Base-by-base conservation (phyloP, 35 echinoderm and acorn worm species). In the Diadema setosum region DNA sequence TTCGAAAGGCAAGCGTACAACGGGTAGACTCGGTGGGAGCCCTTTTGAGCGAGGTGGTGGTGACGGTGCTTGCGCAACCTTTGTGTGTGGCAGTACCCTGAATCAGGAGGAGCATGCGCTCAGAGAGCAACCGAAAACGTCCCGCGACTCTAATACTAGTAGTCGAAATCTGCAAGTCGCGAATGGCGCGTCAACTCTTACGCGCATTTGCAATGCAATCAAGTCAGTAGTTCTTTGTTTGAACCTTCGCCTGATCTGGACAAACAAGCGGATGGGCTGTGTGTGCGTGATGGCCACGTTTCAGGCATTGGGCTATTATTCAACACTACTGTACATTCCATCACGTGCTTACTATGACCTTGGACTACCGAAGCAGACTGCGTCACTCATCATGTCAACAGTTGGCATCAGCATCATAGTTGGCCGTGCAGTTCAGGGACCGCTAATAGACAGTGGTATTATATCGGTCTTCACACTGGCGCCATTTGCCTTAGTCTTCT, bases 341-440 rank as follows among this genome's bases (percentile, higher is more conserved):
- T 63, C 87, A 3, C 70, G 83, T 4, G 87, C 93, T 5, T 70
- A 65, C 3, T 43, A 49, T 39, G 87, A 81, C 12, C 46, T 67
- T 35, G 82, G 67, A 9, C 64, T 85, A 24, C 23, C 81, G 0
- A 83, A 86, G 34, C 46, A 70, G 37, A 45, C 90, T 16, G 87
- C 87, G 17, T 84, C 87, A 4, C 86, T 67, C n/a, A 29, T 94
- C 1, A 52, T 94, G 6, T 94, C 93, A 2, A 58, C 50, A 5
- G 56, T 94, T 3, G 93, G 93, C 26, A 36, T 90, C 12, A 70
- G 81, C 52, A 89, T 87, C 31, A 65, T 82, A 5, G 14, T 94
- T 32, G 55, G 81, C 16, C 63, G 93, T 39, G 59, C 45, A 0
- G 15, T 23, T 16, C 87, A 86, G 37, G 87, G 87, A 42, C 83